A percentile compares a stretch with the other conserved stretches of the same genome.
phyloP scores from a whole-genome alignment of 2,888 invertebrate species.

The Caenorhabditis imperialis region DNA sequence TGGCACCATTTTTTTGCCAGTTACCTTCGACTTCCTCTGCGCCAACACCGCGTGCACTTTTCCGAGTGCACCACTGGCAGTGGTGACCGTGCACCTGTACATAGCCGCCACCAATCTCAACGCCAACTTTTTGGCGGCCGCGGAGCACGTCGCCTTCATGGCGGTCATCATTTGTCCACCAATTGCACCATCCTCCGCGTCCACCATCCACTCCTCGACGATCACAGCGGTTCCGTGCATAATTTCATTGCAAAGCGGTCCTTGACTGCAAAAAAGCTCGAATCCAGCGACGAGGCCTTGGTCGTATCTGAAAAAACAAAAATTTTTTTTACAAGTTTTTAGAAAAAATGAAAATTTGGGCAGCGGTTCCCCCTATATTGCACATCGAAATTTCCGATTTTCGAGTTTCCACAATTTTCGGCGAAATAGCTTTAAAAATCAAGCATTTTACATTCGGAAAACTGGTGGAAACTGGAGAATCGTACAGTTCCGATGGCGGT shows the following conservation, averaged over 20 bases:
- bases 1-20: no score
- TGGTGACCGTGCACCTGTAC: constrained; percentile 89
- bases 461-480: no score
- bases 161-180: constrained; percentile 91
- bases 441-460: no score
- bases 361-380: no score
- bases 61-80: constrained; percentile 90
- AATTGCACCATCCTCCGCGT: constrained; percentile 61
- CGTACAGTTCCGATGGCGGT: no score
- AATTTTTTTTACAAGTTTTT: no score
- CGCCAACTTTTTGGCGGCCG: constrained; percentile 87
- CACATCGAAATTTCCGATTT: no score
- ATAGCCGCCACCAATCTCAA: constrained; percentile 95
- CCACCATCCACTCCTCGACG: constrained; percentile 86
- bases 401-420: no score
- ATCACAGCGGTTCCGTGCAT: constrained; percentile 94
- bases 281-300: constrained; percentile 72
- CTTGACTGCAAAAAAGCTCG: constrained; percentile 79
- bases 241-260: constrained; percentile 96
- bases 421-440: no score
- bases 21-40: constrained; percentile 86
- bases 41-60: constrained; percentile 89
- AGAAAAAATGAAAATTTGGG: no score
- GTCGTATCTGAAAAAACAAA: constrained; percentile 69
- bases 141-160: constrained; percentile 89